A percentile compares a stretch with the other conserved stretches of the same genome.
Conservation (phyloP, 2,113 vertebrate genomes). For the Cromileptes altivelis region DNA sequence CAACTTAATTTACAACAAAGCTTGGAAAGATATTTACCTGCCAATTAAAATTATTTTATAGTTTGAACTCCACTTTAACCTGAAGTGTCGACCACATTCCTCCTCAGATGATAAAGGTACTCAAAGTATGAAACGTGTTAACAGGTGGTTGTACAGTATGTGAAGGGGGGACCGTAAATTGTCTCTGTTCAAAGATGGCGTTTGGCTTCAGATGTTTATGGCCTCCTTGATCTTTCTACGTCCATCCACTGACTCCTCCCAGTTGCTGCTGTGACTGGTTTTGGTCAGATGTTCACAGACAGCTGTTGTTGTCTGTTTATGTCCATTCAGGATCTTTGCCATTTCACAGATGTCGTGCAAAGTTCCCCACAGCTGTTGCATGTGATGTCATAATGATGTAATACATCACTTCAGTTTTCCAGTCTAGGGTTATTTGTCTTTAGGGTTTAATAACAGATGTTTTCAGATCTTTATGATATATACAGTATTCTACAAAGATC, state of each 20-base stretch:
- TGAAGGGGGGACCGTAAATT: neutral
- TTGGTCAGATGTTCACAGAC: conserved; percentile 9
- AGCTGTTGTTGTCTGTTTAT: conserved; percentile 12
- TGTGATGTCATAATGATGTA: conserved; percentile 25
- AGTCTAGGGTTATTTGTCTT: neutral
- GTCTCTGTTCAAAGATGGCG: neutral
- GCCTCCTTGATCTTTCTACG: neutral
- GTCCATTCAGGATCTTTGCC: neutral
- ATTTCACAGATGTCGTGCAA: neutral
- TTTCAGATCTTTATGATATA: neutral
- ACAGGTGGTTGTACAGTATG: neutral
- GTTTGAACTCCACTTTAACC: neutral
- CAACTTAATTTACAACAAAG: no score
- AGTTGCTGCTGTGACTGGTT: neutral
- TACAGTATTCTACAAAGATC: neutral
- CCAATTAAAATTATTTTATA: neutral
- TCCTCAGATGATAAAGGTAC: neutral
- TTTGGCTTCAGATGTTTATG: neutral
- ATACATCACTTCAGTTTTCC: neutral
- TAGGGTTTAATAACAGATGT: neutral
- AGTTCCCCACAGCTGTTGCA: conserved; percentile 19
- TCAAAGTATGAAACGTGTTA: neutral
- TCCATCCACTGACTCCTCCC: neutral
- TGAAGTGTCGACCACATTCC: neutral
- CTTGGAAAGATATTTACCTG: no score